phyloP scores from a whole-genome alignment of 2,888 invertebrate species.

The Branchinecta sandiegonensis region DNA sequence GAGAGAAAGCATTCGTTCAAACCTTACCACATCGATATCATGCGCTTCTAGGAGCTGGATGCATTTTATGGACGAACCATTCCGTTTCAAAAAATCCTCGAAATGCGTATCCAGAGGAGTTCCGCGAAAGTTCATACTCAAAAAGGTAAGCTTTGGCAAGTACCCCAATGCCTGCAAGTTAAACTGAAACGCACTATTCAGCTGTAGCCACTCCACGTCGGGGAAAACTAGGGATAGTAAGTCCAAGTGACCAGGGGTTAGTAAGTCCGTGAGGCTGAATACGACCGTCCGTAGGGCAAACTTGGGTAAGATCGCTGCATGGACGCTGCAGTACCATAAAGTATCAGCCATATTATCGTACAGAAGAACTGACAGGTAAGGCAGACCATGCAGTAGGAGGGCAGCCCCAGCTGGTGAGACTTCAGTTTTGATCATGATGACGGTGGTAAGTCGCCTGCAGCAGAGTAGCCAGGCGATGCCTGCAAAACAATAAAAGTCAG shows the following conservation, averaged over 20 bases:
- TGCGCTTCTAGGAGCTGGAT: constrained; percentile 21
- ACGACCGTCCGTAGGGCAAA: constrained; percentile 22
- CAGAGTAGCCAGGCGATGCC: constrained; percentile 24
- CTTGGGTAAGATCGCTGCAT: constrained; percentile 23
- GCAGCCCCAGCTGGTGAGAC: constrained; percentile 23
- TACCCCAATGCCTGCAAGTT: constrained; percentile 22
- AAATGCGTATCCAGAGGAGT: constrained; percentile 21
- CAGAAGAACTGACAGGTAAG: constrained; percentile 21
- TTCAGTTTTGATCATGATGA: constrained; percentile 23
- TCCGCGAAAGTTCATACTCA: constrained; percentile 22
- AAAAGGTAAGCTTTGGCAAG: constrained; percentile 21
- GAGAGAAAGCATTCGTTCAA: constrained; percentile 20
- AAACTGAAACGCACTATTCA: constrained; percentile 23
- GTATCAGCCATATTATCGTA: constrained; percentile 24
- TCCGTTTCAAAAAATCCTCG: constrained; percentile 22
- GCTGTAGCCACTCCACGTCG: constrained; percentile 21
- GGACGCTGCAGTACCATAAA: constrained; percentile 23
- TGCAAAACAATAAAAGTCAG: not conserved
- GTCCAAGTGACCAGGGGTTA: constrained; percentile 23
- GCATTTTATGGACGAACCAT: constrained; percentile 21
- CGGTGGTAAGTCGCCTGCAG: constrained; percentile 22
- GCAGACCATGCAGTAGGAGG: constrained; percentile 23
- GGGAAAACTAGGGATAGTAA: constrained; percentile 23
- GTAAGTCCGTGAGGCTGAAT: constrained; percentile 22
- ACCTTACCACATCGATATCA: constrained; percentile 18